Base-by-base conservation (phyloP, 1,140 invertebrate species). In the Helicorthomorpha holstii region DNA sequence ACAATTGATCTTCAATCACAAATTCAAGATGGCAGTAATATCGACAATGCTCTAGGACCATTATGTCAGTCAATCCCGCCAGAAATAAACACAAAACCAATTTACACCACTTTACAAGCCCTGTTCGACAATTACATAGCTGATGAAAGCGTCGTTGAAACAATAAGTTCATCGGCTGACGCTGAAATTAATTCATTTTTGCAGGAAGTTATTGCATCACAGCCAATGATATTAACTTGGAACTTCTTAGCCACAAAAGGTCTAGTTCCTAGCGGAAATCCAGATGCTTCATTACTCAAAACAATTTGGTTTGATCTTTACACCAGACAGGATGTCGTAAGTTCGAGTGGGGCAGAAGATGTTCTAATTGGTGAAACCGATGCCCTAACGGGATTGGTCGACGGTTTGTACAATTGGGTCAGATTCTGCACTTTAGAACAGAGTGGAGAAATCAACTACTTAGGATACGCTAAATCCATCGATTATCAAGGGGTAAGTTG, bases 331-430 rank as follows among this genome's bases (percentile, higher is more conserved):
- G 73, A 75, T 58, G 80, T 80, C n/a, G 79, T 76, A 62, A 79
- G 83, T 19, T 87, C 83, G 56, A 81, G 79, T 22, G 85, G 83
- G 1, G 89, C 91, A 61, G 87, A 92, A 64, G 87, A 91, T 59
- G 75, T 86, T 23, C 91, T 90, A 63, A 69, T 91, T 1, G 80
- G 83, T 0, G 87, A 92, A 73, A 68, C 85, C 0, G 81, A 85
- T 67, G n/a, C n/a, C n/a, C n/a, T n/a, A n/a, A 76, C 77, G 59
- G 67, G 75, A n/a, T 7, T 7, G 7, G 75, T 90, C 29, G 73
- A 72, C 59, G 88, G 88, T 14, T 70, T 91, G 50, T 87, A 92
- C 63, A 90, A 89, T 64, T 92, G 87, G 87, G 71, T 91, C 19
- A 85, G 82, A 62, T 86, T 85, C 51, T 73, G 75, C 27, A 72